Evolutionary conservation across 2,113 vertebrate species (phyloP), one percentile per base, ranked within the genome.

Genomic region (Apaloderma vittatum): DNA sequence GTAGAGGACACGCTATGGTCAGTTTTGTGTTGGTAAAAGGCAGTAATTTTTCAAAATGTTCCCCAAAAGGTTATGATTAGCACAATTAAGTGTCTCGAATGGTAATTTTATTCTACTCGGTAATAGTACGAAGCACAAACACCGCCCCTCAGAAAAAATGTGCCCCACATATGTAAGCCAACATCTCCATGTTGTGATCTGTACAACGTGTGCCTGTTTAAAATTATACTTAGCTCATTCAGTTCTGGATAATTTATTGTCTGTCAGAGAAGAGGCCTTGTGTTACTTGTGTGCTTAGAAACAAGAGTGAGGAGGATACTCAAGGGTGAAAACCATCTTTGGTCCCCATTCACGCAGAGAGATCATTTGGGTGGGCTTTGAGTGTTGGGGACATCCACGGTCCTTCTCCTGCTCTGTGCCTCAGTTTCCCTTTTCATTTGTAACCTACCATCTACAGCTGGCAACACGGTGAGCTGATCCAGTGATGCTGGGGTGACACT

Each of bases 1-100:
- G 12, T 22, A 79, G 79, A 63, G 58, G 37, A 67, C 59, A 65
- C 63, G 57, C 40, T 30, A 8, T 65, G 80, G 88, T 68, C 93
- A 87, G 66, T 88, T 72, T 13, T 12, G 24, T 57, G 12, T 45
- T 71, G 77, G 46, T 66, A 51, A 67, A 93, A 89, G 73, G 62
- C 49, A 77, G 73, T 57, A 57, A 94, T 92, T 95, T 96, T 84
- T 58, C 88, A 49, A 37, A 83, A 78, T 77, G 61, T 86, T 94
- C 92, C 81, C 55, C 5, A 48, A 88, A 88, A 79, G 74, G 51
- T 90, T 46, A 43, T 87, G 87, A 96, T 97, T 89, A 91, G 76
- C 61, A 46, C 83, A 91, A 91, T 95, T 92, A 91, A 90, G 36
- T 54, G 23, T 66, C 92, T 96, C 24, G 2, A 74, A 73, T 48